These are phyloP conservation scores for Ennomos erosarius DNA, from an alignment of 2,888 invertebrate genomes.

Conservation along the genomic window DNA sequence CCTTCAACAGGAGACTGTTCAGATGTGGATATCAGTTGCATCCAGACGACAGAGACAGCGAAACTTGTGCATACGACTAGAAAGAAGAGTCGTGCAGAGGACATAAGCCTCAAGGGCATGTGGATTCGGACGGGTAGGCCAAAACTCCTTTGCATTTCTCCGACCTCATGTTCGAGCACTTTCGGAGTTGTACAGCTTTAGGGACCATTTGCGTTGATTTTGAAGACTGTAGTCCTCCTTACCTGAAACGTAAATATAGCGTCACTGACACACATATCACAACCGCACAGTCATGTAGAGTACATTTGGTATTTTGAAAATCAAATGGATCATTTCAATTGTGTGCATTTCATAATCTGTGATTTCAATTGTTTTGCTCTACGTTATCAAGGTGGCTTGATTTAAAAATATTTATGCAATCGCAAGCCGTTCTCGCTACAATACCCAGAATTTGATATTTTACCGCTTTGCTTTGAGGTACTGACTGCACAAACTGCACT, in stretches of 20 bases:
- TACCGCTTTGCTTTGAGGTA: no score
- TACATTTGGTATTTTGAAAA: no score
- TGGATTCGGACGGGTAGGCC: slow-evolving; percentile 19
- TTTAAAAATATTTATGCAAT: no score
- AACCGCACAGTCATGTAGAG: no score
- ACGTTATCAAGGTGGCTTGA: no score
- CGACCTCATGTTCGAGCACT: slow-evolving; percentile 53
- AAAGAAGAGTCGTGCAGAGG: slow-evolving; percentile 55
- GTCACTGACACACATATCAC: no score
- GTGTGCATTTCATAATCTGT: no score
- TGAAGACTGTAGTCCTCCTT: background rate
- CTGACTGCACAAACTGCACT: no score
- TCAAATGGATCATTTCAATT: no score
- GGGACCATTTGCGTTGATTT: slow-evolving; percentile 35
- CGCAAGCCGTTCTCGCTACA: no score
- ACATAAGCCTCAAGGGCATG: slow-evolving; percentile 49
- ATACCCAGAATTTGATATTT: no score
- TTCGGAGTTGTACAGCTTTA: slow-evolving; percentile 13
- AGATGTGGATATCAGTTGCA: slow-evolving; percentile 48
- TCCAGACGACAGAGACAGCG: slow-evolving; percentile 55
- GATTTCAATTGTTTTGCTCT: no score
- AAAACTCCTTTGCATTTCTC: slow-evolving; percentile 30
- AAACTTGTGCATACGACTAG: slow-evolving; percentile 57
- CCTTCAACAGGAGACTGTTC: slow-evolving; percentile 42
- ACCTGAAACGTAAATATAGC: slow-evolving; percentile 33